Evolutionary conservation across 1,140 invertebrate species (phyloP).

Genomic region (Drosophila leontia): DNA sequence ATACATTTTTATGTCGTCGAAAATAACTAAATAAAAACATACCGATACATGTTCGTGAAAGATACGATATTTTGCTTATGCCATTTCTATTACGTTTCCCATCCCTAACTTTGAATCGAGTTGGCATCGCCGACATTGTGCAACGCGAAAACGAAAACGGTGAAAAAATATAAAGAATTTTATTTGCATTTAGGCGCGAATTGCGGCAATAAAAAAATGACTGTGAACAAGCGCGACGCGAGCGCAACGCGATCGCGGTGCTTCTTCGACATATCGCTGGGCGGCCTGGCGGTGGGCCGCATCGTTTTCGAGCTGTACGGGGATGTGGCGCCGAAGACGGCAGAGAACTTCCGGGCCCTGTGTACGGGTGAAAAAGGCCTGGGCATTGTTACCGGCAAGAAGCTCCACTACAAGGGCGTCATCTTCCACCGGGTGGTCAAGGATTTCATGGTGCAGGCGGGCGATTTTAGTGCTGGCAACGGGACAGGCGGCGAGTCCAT

Average conservation of each 20-base stretch:
- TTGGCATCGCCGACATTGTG: constrained; percentile 37
- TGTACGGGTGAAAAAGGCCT: constrained; percentile 95
- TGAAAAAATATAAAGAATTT: constrained; percentile 11
- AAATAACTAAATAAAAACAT: neutral
- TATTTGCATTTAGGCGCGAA: constrained; percentile 10
- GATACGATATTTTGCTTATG: neutral
- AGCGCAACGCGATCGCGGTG: constrained; percentile 87
- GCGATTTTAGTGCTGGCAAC: constrained; percentile 95
- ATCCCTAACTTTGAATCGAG: neutral
- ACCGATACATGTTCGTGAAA: neutral
- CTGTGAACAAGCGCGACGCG: constrained; percentile 75
- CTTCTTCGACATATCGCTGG: constrained; percentile 97
- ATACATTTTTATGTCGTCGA: too few species aligned
- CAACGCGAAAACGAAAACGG: constrained; percentile 46
- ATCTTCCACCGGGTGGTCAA: constrained; percentile 97
- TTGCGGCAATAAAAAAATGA: constrained; percentile 54
- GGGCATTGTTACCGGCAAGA: constrained; percentile 90
- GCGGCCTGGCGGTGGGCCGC: constrained; percentile 93
- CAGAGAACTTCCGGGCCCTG: constrained; percentile 96
- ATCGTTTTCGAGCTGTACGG: constrained; percentile 97
- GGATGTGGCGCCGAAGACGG: constrained; percentile 96
- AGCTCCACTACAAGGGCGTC: constrained; percentile 91
- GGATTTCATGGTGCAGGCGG: constrained; percentile 96
- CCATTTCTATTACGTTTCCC: neutral
- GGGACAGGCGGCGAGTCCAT: constrained; percentile 96